phyloP scores from a whole-genome alignment of 1,140 invertebrate genomes.

The Varroa destructor region DNA sequence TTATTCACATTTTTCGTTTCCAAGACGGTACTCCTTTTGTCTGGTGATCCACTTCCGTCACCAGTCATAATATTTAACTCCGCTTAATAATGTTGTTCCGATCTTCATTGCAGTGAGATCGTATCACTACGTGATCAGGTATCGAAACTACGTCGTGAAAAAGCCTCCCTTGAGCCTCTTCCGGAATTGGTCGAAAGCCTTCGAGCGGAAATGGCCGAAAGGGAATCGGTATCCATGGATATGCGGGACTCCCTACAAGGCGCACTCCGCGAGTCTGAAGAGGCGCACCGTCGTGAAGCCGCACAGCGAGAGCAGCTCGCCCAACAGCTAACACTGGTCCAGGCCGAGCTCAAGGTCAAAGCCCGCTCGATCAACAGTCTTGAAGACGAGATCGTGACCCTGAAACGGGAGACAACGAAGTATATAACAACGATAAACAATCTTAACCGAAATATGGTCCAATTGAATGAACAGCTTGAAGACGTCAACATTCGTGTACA shows the following conservation, averaged over 20 bases:
- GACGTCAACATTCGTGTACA: constrained; percentile 4
- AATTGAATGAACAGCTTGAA: constrained; percentile 19
- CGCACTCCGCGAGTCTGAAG: constrained; percentile 8
- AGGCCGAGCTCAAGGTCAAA: constrained; percentile 22
- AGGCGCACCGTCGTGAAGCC: neutral
- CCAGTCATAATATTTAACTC: too few relatives aligned
- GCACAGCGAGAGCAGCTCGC: neutral
- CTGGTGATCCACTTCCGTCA: too few relatives aligned
- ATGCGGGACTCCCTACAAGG: neutral
- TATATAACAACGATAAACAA: constrained; percentile 2
- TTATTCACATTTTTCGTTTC: too few relatives aligned
- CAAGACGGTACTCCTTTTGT: too few relatives aligned
- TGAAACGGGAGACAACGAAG: constrained; percentile 21
- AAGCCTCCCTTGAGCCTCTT: neutral
- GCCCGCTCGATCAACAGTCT: constrained; percentile 1
- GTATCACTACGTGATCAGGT: constrained; percentile 1
- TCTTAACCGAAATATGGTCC: constrained; percentile 22
- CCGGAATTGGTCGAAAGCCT: neutral
- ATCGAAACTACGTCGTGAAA: constrained; percentile 8
- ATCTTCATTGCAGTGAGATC: constrained; percentile 15
- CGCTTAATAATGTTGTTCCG: too few relatives aligned
- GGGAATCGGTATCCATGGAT: constrained; percentile 5
- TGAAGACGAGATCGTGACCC: constrained; percentile 1
- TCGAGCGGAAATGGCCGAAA: neutral
- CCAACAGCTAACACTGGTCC: constrained; percentile 2